Conservation (phyloP, 2,113 vertebrate genomes). For the Arvicanthis niloticus region DNA sequence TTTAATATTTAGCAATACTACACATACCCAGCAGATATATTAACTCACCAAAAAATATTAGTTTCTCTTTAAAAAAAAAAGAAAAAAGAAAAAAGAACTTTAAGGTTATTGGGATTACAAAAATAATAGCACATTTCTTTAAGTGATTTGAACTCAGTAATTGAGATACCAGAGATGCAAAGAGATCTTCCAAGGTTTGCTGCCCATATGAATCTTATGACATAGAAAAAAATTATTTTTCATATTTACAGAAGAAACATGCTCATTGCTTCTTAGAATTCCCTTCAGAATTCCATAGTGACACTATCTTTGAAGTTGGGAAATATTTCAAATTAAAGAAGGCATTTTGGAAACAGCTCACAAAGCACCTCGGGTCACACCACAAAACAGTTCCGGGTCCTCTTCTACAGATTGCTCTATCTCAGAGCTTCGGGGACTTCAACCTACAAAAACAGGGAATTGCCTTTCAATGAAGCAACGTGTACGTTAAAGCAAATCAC, state of each 20-base stretch:
- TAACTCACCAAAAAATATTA: conserved; percentile 74
- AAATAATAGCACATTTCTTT: conserved; percentile 81
- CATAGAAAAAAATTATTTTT: conserved; percentile 87
- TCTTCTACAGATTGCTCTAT: conserved; percentile 79
- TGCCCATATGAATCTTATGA: conserved; percentile 83
- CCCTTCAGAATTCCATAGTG: conserved; percentile 61
- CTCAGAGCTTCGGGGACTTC: conserved; percentile 89
- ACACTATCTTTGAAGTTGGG: conserved; percentile 77
- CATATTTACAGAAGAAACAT: conserved; percentile 90
- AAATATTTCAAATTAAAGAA: conserved; percentile 76
- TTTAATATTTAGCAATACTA: conserved; percentile 66
- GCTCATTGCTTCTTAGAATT: conserved; percentile 79
- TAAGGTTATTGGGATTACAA: conserved; percentile 86
- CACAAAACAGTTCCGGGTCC: conserved; percentile 60
- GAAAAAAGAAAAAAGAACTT: conserved; percentile 41
- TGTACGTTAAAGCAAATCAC: background rate
- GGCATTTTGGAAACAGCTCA: conserved; percentile 78
- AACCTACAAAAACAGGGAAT: conserved; percentile 84
- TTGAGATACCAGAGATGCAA: conserved; percentile 78
- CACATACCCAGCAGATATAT: conserved; percentile 58
- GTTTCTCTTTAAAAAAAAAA: conserved; percentile 52
- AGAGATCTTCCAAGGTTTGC: conserved; percentile 80
- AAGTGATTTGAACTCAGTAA: conserved; percentile 82
- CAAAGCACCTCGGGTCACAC: conserved; percentile 76
- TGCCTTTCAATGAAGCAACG: conserved; percentile 69